These are phyloP conservation scores for Tupaia chinensis DNA, from an alignment of 2,113 vertebrate genomes.

Conservation along the genomic window DNA sequence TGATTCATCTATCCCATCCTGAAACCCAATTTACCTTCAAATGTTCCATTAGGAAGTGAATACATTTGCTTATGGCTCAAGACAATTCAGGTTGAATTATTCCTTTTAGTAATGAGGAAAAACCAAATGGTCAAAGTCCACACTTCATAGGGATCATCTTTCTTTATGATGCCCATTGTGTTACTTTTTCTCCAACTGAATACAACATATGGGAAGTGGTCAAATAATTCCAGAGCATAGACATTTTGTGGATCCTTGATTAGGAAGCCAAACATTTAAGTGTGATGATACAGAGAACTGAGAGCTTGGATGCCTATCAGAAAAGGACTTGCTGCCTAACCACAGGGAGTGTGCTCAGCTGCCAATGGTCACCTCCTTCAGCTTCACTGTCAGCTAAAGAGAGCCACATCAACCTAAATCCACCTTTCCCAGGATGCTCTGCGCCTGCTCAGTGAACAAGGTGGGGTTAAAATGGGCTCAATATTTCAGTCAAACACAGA, in stretches of 20 bases:
- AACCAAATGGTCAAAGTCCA: background rate
- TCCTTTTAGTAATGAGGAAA: background rate
- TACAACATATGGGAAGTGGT: background rate
- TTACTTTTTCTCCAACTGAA: background rate
- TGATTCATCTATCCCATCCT: background rate
- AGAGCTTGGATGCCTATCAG: background rate
- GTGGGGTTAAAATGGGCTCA: background rate
- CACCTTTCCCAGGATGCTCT: background rate
- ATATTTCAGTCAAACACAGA: background rate
- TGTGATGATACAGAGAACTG: background rate
- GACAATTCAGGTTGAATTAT: slow-evolving; percentile 12
- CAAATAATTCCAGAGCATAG: background rate
- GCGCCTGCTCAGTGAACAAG: background rate
- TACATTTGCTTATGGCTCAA: background rate
- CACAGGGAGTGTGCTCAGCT: background rate
- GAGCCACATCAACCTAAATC: background rate
- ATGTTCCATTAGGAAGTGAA: background rate
- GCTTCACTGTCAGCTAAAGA: background rate
- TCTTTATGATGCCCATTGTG: background rate
- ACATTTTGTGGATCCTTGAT: background rate
- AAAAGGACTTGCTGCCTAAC: background rate
- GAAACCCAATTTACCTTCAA: background rate
- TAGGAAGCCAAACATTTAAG: background rate
- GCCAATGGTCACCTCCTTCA: background rate
- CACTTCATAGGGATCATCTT: background rate